Evolutionary conservation across 1,140 invertebrate genomes (phyloP).

Genomic region (Grapholita molesta): DNA sequence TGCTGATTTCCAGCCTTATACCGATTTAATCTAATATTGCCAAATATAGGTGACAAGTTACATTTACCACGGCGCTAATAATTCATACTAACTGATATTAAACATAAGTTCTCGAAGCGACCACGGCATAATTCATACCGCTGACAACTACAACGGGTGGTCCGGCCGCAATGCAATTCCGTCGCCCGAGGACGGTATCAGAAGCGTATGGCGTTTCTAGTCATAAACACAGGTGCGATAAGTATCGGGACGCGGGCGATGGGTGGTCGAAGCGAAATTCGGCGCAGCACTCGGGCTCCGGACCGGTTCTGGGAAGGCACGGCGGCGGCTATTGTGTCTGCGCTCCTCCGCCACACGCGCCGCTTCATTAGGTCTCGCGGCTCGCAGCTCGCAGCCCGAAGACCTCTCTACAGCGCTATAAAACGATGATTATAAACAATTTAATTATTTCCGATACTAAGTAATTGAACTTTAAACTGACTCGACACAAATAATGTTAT

Average conservation of each 20-base stretch:
- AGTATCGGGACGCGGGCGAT: conserved; percentile 54
- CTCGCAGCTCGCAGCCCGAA: conserved; percentile 20
- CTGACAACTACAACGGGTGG: conserved; percentile 41
- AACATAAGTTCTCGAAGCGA: conserved; percentile 19
- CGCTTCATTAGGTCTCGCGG: conserved; percentile 50
- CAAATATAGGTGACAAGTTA: conserved; percentile 7
- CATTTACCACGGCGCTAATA: neutral
- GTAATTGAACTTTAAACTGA: neutral
- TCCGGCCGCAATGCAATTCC: conserved; percentile 35
- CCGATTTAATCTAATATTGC: conserved; percentile 2
- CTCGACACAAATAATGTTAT: neutral
- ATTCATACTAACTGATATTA: conserved; percentile 5
- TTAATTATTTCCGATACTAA: conserved; percentile 23
- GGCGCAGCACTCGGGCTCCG: conserved; percentile 56
- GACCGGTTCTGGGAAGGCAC: conserved; percentile 66
- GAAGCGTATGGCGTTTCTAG: conserved; percentile 49
- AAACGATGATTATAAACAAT: neutral
- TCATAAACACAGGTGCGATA: conserved; percentile 66
- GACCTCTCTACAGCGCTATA: neutral
- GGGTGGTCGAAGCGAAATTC: conserved; percentile 71
- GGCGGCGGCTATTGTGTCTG: conserved; percentile 64
- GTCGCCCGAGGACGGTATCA: conserved; percentile 32
- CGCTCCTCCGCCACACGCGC: conserved; percentile 51
- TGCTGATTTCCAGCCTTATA: conserved; percentile 31
- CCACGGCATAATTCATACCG: conserved; percentile 28